phyloP scores from a whole-genome alignment of 2,113 vertebrate genomes.

The Myodes glareolus region DNA sequence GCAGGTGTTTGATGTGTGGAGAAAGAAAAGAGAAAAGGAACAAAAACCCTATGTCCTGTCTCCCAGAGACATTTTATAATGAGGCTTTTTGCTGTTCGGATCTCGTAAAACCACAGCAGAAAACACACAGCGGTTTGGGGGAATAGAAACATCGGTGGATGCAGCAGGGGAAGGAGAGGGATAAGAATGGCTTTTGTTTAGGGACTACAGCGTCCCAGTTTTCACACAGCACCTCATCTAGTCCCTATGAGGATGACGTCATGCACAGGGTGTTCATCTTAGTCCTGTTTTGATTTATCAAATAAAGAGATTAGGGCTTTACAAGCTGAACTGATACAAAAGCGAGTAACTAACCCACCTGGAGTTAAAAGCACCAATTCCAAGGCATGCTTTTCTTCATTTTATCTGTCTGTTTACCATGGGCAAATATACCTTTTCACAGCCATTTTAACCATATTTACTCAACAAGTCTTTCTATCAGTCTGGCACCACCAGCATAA shows the following conservation, averaged over 20 bases:
- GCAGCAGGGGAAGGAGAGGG: not conserved
- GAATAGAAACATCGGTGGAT: not conserved
- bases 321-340: not conserved
- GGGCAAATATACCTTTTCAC: not conserved
- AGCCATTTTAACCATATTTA: not conserved
- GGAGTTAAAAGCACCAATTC: conserved; percentile 6
- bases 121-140: not conserved
- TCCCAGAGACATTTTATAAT: conserved; percentile 42
- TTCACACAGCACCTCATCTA: not conserved
- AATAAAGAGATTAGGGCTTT: not conserved
- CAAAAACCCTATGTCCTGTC: not conserved
- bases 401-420: not conserved
- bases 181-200: conserved; percentile 23
- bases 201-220: not conserved
- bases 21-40: conserved; percentile 53
- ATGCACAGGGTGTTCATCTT: not conserved
- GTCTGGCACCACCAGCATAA: not conserved
- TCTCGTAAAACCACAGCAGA: conserved; percentile 3
- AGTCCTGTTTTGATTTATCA: not conserved
- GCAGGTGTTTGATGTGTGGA: conserved; percentile 49
- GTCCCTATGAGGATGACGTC: not conserved
- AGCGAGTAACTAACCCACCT: not conserved
- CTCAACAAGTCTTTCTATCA: not conserved
- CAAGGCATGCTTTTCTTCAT: not conserved
- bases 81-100: not conserved